phyloP scores from a whole-genome alignment of 2,113 vertebrate genomes.

The Sylvilagus bachmani region DNA sequence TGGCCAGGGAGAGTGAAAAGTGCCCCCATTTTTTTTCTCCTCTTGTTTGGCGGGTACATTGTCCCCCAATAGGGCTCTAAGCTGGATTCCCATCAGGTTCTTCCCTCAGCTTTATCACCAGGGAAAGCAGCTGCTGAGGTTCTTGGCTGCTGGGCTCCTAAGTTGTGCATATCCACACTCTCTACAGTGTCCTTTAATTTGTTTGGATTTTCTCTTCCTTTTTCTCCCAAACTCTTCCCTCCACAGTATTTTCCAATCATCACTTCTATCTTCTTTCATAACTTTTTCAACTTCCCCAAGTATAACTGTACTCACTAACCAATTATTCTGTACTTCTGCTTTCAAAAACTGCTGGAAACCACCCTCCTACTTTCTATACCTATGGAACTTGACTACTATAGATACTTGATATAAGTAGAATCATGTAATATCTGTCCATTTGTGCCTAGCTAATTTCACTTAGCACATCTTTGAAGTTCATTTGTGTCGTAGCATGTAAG shows the following conservation, averaged over 20 bases:
- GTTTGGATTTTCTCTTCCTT: too few species aligned
- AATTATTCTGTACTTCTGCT: background rate
- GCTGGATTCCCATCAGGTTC: too few species aligned
- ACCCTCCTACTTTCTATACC: background rate
- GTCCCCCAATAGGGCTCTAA: too few species aligned
- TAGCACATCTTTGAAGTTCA: background rate
- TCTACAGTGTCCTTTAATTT: too few species aligned
- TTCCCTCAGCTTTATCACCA: too few species aligned
- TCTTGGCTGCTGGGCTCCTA: too few species aligned
- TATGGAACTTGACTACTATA: background rate
- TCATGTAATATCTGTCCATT: background rate
- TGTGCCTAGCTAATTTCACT: background rate
- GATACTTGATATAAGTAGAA: background rate
- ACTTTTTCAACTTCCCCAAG: background rate
- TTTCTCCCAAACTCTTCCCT: too few species aligned
- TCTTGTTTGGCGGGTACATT: too few species aligned
- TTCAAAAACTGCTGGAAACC: accelerated
- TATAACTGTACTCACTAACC: background rate
- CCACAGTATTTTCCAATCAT: background rate
- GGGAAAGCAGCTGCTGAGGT: too few species aligned
- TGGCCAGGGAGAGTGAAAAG: too few species aligned
- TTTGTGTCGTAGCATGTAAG: background rate
- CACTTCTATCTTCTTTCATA: background rate
- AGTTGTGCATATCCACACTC: too few species aligned
- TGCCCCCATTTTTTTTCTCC: too few species aligned